These are phyloP conservation scores for Heliconius hermathena DNA, from an alignment of 1,140 invertebrate species.

Conservation along the genomic window DNA sequence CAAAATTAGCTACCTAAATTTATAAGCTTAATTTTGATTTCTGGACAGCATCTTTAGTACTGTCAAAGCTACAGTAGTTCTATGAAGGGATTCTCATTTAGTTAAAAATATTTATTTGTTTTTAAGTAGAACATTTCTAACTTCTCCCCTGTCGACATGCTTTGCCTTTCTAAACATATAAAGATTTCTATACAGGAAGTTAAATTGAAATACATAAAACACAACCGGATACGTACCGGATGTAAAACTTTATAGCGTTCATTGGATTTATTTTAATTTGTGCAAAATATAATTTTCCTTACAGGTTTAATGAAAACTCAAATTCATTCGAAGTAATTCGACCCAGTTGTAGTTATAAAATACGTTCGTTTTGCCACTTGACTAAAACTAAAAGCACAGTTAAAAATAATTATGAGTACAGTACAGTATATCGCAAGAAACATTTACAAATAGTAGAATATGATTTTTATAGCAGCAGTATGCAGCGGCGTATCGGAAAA, in stretches of 20 bases:
- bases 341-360: conserved; percentile 27
- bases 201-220: background rate
- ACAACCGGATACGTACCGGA: background rate
- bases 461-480: conserved; percentile 40
- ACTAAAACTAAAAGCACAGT: conserved; percentile 39
- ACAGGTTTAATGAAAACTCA: conserved; percentile 8
- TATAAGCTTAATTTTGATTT: too few relatives aligned
- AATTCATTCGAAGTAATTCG: conserved; percentile 20
- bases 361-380: conserved; percentile 27
- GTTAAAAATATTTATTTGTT: too few relatives aligned
- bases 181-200: background rate
- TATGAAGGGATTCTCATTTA: too few relatives aligned
- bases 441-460: conserved; percentile 47
- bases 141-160: too few relatives aligned
- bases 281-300: conserved; percentile 13
- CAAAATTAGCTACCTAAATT: too few relatives aligned
- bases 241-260: background rate
- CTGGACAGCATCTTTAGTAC: too few relatives aligned
- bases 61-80: too few relatives aligned
- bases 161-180: too few relatives aligned
- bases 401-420: conserved; percentile 30
- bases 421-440: conserved; percentile 41
- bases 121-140: too few relatives aligned
- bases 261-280: background rate
- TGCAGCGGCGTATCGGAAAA: conserved; percentile 42